These are phyloP conservation scores for Taeniopygia guttata DNA, from an alignment of 2,797 vertebrate genomes.

Conservation along the genomic window DNA sequence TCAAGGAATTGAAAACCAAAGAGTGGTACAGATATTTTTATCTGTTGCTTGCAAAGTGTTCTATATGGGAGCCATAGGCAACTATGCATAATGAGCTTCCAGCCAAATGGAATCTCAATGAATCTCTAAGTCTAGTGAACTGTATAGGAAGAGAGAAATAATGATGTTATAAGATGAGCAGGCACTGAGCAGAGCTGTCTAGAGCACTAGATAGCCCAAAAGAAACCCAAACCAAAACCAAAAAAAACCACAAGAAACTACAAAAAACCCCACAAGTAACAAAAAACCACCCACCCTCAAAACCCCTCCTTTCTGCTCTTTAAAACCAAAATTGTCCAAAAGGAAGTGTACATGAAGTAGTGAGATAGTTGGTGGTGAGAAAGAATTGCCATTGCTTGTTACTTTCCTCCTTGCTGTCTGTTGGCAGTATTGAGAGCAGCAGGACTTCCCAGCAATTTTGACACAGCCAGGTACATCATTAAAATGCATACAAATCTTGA, in stretches of 20 bases:
- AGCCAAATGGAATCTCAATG: neutral
- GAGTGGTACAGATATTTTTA: neutral
- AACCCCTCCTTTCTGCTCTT: neutral
- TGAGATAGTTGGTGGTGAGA: neutral
- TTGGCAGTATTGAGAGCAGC: neutral
- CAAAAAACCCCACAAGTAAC: neutral
- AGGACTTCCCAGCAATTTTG: neutral
- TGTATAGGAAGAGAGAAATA: neutral
- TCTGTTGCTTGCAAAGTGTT: neutral
- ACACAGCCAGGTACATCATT: neutral
- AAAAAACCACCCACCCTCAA: neutral
- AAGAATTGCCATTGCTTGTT: neutral
- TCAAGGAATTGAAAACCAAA: neutral
- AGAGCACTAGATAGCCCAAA: neutral
- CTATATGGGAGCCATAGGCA: neutral
- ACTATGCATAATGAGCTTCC: neutral
- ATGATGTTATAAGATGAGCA: neutral
- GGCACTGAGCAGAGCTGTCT: neutral
- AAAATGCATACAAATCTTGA: neutral
- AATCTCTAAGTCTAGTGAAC: neutral
- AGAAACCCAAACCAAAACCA: rapidly evolving
- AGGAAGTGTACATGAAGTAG: neutral
- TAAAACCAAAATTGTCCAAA: neutral
- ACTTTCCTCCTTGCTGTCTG: neutral
- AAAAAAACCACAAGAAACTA: rapidly evolving